Evolutionary conservation across 2,888 invertebrate species (phyloP).

Genomic region (Geotrupes spiniger): DNA sequence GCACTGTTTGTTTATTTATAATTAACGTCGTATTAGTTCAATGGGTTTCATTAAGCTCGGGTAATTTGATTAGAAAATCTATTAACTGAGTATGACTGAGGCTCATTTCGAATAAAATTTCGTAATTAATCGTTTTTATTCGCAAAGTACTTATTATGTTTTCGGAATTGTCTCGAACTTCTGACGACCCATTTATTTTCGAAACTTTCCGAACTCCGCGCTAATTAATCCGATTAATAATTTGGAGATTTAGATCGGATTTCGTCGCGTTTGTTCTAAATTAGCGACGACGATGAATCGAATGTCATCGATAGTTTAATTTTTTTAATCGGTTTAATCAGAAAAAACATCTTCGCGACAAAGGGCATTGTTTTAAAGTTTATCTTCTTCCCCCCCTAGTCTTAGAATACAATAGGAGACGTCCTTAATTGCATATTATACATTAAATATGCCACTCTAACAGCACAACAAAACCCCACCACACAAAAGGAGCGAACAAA

Average conservation of each 20-base stretch:
- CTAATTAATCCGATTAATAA: constrained; percentile 44
- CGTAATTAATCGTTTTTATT: constrained; percentile 47
- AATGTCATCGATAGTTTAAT: too few relatives aligned
- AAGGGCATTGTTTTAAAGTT: constrained; percentile 44
- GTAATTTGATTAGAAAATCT: constrained; percentile 47
- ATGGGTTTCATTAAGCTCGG: constrained; percentile 45
- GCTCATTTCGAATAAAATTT: constrained; percentile 44
- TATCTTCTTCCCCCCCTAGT: constrained; percentile 40
- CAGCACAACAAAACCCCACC: constrained; percentile 33
- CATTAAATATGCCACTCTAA: constrained; percentile 44
- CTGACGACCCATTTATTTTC: constrained; percentile 44
- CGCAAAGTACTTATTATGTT: constrained; percentile 38
- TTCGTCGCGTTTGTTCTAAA: constrained; percentile 8
- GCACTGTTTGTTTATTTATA: constrained; percentile 46
- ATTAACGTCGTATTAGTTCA: constrained; percentile 46
- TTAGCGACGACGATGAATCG: too few relatives aligned
- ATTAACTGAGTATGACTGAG: constrained; percentile 44
- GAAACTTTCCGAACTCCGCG: constrained; percentile 36
- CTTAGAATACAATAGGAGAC: constrained; percentile 39
- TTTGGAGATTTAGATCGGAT: constrained; percentile 26
- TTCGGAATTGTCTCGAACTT: constrained; percentile 32
- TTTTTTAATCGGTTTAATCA: too few relatives aligned
- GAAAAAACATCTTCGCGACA: constrained; percentile 38
- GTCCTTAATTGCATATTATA: constrained; percentile 45
- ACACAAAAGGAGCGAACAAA: constrained; percentile 32